A percentile compares a stretch with the other conserved stretches of the same genome.
Evolutionary conservation across 2,888 invertebrate genomes (phyloP).

Genomic region (Hipparchia sbordonii): DNA sequence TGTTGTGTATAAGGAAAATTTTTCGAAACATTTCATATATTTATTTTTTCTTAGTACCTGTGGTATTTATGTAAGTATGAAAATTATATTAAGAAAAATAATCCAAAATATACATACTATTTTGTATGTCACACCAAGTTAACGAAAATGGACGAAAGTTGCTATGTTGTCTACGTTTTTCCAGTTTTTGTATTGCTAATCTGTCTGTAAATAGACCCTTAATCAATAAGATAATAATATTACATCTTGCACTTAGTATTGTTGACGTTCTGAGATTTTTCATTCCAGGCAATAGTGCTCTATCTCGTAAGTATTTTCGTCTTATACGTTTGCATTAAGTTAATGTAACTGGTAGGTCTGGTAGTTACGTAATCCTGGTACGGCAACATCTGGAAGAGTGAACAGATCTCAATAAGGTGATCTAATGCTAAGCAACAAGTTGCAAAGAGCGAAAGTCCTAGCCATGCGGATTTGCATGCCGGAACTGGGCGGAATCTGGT

Average conservation of each 20-base stretch:
- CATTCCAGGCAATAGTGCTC: too few species aligned
- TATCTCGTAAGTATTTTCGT: not conserved
- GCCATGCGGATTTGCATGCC: conserved; percentile 53
- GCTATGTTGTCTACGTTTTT: too few species aligned
- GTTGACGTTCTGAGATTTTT: too few species aligned
- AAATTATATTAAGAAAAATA: too few species aligned
- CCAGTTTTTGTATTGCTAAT: too few species aligned
- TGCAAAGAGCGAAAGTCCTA: conserved; percentile 58
- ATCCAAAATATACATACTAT: too few species aligned
- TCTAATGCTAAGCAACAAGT: conserved; percentile 23
- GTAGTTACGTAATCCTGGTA: conserved; percentile 9
- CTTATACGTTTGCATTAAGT: not conserved
- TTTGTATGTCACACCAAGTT: too few species aligned
- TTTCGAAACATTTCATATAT: not conserved
- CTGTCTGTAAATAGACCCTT: too few species aligned
- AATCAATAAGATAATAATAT: too few species aligned
- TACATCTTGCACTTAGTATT: too few species aligned
- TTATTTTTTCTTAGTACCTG: too few species aligned
- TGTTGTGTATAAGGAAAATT: not conserved
- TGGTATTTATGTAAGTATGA: not conserved
- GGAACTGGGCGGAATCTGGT: conserved; percentile 50
- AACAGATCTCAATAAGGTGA: conserved; percentile 22
- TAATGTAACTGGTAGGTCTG: conserved; percentile 8
- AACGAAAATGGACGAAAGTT: too few species aligned
- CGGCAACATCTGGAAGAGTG: conserved; percentile 23